Evolutionary conservation across 1,140 invertebrate genomes (phyloP), one percentile per base, ranked within the genome.

Genomic region (Metaphire vulgaris): DNA sequence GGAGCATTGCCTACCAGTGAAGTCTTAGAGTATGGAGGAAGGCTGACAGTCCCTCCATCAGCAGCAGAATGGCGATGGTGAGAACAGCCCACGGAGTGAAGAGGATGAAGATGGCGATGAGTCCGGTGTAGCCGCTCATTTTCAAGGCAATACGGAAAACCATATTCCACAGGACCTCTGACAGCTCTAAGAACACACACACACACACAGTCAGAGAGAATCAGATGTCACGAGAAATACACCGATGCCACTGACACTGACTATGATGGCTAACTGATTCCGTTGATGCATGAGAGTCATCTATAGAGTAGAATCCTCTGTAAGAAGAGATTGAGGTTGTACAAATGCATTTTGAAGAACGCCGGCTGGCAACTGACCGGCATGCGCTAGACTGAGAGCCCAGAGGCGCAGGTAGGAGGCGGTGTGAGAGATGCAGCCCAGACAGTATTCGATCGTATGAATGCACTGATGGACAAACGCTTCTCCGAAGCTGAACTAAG

Each of bases 81-180:
- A 96, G 90, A 74, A 90, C 87, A 21, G 92, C 91, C 94, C 96
- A 98, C 72, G 90, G 89, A 29, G 89, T 90, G 86, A 98, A 98
- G 1, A 92, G 87, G 1, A 77, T 1, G 33, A 74, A 56, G 34
- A 74, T 67, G 1, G 28, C 30, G n/a, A 64, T 16, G 6, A 70
- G 33, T 26, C 76, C 87, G 87, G 41, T 90, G 89, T 29, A 88
- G 79, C 89, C 90, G 91, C 76, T 89, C 90, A 79, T 80, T 82
- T 86, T 80, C 26, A 92, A 86, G 82, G 88, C 93, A 83, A 91
- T 91, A 78, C 89, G 88, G 82, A 98, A 89, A 31, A 98, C 91
- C 96, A 99, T 99, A 80, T 89, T 91, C 97, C 97, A 99, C 75
- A 98, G 89, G 33, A 99, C 97, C 88, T 99, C 97, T 21, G 96